Evolutionary conservation across 2,113 vertebrate species (phyloP), one percentile per base, ranked within the genome.

Genomic region (Microcebus jonahi): DNA sequence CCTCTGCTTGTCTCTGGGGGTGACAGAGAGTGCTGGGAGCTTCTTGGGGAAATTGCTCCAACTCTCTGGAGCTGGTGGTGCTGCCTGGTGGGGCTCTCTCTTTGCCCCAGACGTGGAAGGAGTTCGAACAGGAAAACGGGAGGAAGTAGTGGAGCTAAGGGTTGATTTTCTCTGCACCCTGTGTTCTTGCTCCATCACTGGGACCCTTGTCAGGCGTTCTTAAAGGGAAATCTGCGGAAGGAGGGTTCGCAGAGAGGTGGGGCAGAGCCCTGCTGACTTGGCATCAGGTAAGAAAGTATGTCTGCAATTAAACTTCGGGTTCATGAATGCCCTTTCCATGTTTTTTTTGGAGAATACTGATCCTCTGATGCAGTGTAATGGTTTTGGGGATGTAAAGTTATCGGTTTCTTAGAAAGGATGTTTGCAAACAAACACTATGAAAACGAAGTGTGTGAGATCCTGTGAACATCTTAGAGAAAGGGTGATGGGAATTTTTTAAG

Each of bases 231-330:
- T 79, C 68, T 59, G 36, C 23, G 29, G 68, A 77, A 55, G 61
- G 68, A 59, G 85, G 79, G 57, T 83, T 77, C 15, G 20, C 59
- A 27, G 91, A 55, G 53, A 73, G 81, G 85, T 55, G 82, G 68
- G 83, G 45, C 77, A 65, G 73, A 76, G 92, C 61, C 67, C 87
- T 12, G 48, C 65, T 36, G 80, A 42, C 57, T 70, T 57, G 65
- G 71, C 81, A 20, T 45, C 93, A 94, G 95, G 97, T 98, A 91
- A 94, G 96, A 86, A 87, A 23, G 45, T 39, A 21, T 31, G 59
- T 45, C 7, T 75, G 76, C 39, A 23, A 42, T 85, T 85, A 82
- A 90, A 70, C 45, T 75, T 29, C 0, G 13, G n/a, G 45, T 34
- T 59, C 61, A 9, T 18, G 79, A 27, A 36, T 82, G 50, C 48